Conservation (phyloP, 2,888 invertebrate species). For the Cybosia mesomella region DNA sequence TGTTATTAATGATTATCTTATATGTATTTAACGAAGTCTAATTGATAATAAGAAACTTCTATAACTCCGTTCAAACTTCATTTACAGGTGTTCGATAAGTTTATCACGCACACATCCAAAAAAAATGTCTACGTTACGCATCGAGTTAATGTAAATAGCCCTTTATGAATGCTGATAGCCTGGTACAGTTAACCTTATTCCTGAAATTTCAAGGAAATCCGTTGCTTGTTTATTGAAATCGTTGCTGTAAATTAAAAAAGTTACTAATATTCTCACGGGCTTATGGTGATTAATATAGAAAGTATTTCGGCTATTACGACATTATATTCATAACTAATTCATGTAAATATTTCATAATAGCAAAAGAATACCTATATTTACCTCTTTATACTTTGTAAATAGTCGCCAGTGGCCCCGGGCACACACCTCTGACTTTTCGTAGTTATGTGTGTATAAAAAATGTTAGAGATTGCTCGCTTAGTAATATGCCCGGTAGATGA, state of each 20-base stretch:
- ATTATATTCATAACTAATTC: not conserved
- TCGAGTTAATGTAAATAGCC: constrained; percentile 38
- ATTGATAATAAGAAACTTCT: constrained; percentile 10
- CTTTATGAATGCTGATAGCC: constrained; percentile 61
- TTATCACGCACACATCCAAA: constrained; percentile 53
- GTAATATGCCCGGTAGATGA: too few relatives aligned
- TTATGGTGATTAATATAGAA: not conserved
- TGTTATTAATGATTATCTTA: too few relatives aligned
- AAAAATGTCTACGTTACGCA: constrained; percentile 33
- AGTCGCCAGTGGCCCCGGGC: too few relatives aligned
- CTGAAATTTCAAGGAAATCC: constrained; percentile 82
- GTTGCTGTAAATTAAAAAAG: not conserved
- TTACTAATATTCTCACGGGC: not conserved
- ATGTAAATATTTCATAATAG: too few relatives aligned
- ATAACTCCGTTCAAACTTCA: constrained; percentile 16
- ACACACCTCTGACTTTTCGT: too few relatives aligned
- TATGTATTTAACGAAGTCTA: not conserved
- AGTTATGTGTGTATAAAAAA: too few relatives aligned
- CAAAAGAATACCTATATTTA: too few relatives aligned
- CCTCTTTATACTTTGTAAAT: too few relatives aligned
- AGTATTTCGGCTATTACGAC: not conserved
- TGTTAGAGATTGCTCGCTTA: too few relatives aligned
- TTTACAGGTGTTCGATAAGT: constrained; percentile 59
- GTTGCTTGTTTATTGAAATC: constrained; percentile 25
- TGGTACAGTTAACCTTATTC: constrained; percentile 85